These are phyloP conservation scores for Neria commutata DNA, from an alignment of 2,888 invertebrate genomes.

Conservation along the genomic window DNA sequence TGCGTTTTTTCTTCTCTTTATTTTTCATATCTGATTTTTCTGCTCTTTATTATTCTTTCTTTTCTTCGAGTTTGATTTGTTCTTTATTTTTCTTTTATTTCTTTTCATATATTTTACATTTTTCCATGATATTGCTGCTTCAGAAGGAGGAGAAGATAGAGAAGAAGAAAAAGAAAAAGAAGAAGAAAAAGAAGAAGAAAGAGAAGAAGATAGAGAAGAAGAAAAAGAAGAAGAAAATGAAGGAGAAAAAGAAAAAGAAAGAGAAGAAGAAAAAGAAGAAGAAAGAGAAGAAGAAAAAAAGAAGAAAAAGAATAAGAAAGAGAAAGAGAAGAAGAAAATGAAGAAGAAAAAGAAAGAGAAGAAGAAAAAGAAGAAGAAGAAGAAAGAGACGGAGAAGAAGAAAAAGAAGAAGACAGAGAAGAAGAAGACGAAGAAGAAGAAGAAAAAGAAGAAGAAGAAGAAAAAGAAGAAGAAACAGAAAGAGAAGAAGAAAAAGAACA, in stretches of 20 bases:
- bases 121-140: background rate
- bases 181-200: background rate
- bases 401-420: slow-evolving; percentile 1
- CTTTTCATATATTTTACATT: background rate
- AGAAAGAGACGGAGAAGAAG: slow-evolving; percentile 1
- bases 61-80: background rate
- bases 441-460: background rate
- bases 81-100: background rate
- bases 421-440: background rate
- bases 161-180: slow-evolving; percentile 5
- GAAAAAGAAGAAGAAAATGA: background rate
- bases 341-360: slow-evolving; percentile 2
- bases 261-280: background rate
- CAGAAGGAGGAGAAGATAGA: background rate
- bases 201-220: background rate
- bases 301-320: background rate
- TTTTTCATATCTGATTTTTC: background rate
- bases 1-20: background rate
- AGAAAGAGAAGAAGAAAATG: background rate
- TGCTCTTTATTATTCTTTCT: background rate
- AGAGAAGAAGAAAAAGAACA: background rate
- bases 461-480: background rate
- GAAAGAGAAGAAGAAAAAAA: background rate
- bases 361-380: background rate
- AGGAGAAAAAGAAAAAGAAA: background rate